Evolutionary conservation across 2,888 invertebrate species (phyloP).

Genomic region (Ceraclea dissimilis): DNA sequence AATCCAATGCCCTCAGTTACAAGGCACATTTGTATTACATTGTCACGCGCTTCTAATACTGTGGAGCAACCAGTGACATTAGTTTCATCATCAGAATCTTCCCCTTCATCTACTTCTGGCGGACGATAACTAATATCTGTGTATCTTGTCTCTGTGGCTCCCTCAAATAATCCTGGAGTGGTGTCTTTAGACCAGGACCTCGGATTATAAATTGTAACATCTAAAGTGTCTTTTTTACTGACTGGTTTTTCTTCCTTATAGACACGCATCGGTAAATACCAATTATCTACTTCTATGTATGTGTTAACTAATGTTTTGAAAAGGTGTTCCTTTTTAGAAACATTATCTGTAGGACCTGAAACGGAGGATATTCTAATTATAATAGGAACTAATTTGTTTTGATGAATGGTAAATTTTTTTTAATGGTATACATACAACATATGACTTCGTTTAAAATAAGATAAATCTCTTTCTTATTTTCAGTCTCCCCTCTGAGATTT

Average conservation of each 20-base stretch:
- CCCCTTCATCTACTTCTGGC: slow-evolving; percentile 1
- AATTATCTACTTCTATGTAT: slow-evolving; percentile 47
- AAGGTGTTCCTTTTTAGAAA: slow-evolving; percentile 21
- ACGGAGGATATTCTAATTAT: neutral
- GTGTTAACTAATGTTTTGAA: slow-evolving; percentile 30
- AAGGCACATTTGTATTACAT: slow-evolving; percentile 59
- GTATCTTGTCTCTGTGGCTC: slow-evolving; percentile 38
- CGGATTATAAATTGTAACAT: slow-evolving; percentile 39
- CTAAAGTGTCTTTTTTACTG: slow-evolving; percentile 33
- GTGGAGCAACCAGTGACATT: slow-evolving; percentile 30
- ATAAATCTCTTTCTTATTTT: slow-evolving; percentile 53
- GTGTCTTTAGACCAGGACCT: slow-evolving; percentile 38
- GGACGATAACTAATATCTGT: slow-evolving; percentile 37
- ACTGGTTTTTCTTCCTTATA: slow-evolving; percentile 29
- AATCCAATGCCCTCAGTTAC: slow-evolving; percentile 63
- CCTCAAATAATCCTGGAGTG: slow-evolving; percentile 43
- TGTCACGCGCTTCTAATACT: slow-evolving; percentile 48
- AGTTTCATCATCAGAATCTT: slow-evolving; percentile 23
- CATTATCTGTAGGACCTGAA: slow-evolving; percentile 14
- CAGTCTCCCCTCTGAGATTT: slow-evolving; percentile 43
- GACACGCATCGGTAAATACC: slow-evolving; percentile 44
- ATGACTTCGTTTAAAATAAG: slow-evolving; percentile 53
- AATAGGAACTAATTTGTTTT: neutral
- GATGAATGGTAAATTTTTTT: too few species aligned
- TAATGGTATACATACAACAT: slow-evolving; percentile 7